Evolutionary conservation across 2,113 vertebrate genomes (phyloP), one percentile per base, ranked within the genome.

Genomic region (Lagopus leucura): DNA sequence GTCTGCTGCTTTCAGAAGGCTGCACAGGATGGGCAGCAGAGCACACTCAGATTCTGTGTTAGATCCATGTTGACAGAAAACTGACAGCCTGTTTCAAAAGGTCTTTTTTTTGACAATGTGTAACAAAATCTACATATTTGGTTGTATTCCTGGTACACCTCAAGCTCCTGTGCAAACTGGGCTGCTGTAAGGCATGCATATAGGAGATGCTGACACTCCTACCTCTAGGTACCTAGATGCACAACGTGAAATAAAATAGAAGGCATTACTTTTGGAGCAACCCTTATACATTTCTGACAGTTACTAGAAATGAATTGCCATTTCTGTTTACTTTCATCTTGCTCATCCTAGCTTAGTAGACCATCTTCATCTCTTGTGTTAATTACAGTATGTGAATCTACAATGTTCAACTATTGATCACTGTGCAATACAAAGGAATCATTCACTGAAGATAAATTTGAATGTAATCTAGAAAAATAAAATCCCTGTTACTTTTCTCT

Each of bases 371-470:
- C 27, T 77, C 43, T n/a, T 79, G 58, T 19, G 3, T 64, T 94
- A 69, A 88, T 83, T 91, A 86, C 10, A 82, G 34, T 70, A 55
- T 4, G 19, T 28, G 11, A 90, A 91, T 88, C 88, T 86, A 48
- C 82, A 94, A 95, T 88, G 95, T 48, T 92, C 83, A 90, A 86
- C 50, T 86, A 87, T 91, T 70, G 50, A 85, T 94, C 94, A 84
- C n/a, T 57, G 65, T 64, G 79, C 84, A 93, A 42, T 79, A 89
- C 66, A 81, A 79, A 90, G 70, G 64, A 55, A 74, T 86, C 71
- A 19, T 47, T 36, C 91, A 42, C 76, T 92, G 84, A 82, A 60
- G 67, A 71, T 28, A 80, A 55, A 34, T 63, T 21, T 54, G 32
- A 25, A 82, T 10, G 63, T 55, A 58, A 25, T 86, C 47, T 73